Evolutionary conservation across 2,888 invertebrate genomes (phyloP), one percentile per base, ranked within the genome.

Genomic region (Brachynemurus nebulosus): DNA sequence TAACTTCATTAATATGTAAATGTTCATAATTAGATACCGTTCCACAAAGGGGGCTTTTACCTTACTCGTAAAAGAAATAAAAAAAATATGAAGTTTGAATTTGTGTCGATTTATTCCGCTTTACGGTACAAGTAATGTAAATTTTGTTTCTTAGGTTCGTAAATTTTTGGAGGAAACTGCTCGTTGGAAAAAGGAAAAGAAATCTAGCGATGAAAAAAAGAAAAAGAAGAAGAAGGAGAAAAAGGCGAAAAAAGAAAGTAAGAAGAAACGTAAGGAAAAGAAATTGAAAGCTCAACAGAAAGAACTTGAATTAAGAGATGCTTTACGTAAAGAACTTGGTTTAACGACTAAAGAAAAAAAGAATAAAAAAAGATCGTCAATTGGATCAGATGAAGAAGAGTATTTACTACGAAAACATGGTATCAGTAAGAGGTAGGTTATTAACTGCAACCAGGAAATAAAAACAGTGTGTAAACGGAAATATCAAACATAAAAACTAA

Each of bases 81-180:
- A n/a, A n/a, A n/a, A n/a, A n/a, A n/a, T n/a, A n/a, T n/a, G n/a
- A n/a, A n/a, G n/a, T n/a, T n/a, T n/a, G n/a, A n/a, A n/a, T n/a
- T n/a, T n/a, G n/a, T n/a, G n/a, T n/a, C n/a, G n/a, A n/a, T n/a
- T n/a, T n/a, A n/a, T n/a, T n/a, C n/a, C n/a, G n/a, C n/a, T n/a
- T n/a, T n/a, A n/a, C n/a, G n/a, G n/a, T n/a, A n/a, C n/a, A n/a
- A n/a, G n/a, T n/a, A n/a, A n/a, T n/a, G n/a, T n/a, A n/a, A n/a
- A n/a, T 35, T 21, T 44, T 37, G 17, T 37, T 27, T 8, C 27
- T n/a, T n/a, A 71, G 69, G 86, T 89, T 46, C 76, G 86, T n/a
- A 86, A 81, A 62, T 82, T 88, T 62, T 67, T 89, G 45, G 85
- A 84, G 56, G 86, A 88, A 55, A 84, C 85, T 0, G 79, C 80